A percentile compares a stretch with the other conserved stretches of the same genome.
phyloP scores from a whole-genome alignment of 2,113 vertebrate species.

The Xyrauchen texanus region DNA sequence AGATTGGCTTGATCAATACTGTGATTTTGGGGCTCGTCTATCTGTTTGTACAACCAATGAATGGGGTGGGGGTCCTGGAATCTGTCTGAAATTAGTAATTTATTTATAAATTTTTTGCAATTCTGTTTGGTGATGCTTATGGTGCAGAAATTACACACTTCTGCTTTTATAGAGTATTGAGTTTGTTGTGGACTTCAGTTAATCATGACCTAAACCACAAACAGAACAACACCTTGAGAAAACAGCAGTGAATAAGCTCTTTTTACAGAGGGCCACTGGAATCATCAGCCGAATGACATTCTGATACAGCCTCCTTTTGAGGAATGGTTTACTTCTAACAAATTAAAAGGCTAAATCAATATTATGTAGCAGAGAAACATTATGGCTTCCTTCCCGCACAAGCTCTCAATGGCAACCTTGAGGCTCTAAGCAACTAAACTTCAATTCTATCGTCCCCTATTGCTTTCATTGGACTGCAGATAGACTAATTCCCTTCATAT shows the following conservation, averaged over 20 bases:
- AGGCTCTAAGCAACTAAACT: too few species aligned
- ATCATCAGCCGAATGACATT: too few species aligned
- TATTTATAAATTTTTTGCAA: too few species aligned
- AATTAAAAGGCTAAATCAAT: slow-evolving; percentile 51
- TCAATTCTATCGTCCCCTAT: background rate
- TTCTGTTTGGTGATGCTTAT: too few species aligned
- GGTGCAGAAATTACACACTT: too few species aligned
- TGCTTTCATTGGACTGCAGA: slow-evolving; percentile 17
- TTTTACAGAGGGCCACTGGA: background rate
- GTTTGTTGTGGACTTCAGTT: background rate
- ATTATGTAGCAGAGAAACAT: slow-evolving; percentile 3
- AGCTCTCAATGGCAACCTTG: background rate
- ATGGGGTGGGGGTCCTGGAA: too few species aligned
- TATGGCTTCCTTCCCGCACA: background rate
- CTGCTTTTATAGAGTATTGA: too few species aligned
- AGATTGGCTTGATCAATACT: too few species aligned
- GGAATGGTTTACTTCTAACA: slow-evolving; percentile 21
- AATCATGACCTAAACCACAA: background rate
- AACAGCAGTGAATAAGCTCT: slow-evolving; percentile 6
- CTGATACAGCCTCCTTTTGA: background rate
- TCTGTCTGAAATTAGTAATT: too few species aligned
- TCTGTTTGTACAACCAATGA: too few species aligned
- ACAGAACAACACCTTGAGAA: background rate
- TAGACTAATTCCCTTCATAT: slow-evolving; percentile 12
- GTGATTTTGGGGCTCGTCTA: too few species aligned